These are phyloP conservation scores for Calyptomena viridis DNA, from an alignment of 2,113 vertebrate species.

Conservation along the genomic window DNA sequence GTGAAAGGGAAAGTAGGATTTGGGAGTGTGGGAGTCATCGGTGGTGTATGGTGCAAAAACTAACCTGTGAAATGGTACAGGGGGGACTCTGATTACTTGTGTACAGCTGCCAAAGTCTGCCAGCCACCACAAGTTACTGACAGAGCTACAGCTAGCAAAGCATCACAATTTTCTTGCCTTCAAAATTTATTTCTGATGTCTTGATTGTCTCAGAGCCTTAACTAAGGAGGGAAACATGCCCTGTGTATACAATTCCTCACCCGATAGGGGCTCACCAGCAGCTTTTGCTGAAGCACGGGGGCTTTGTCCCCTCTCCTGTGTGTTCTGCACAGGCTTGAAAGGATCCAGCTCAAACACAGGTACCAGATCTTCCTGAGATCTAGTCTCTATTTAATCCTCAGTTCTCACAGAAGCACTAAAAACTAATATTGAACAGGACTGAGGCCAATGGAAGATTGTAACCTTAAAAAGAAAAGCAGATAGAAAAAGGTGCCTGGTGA, in stretches of 20 bases:
- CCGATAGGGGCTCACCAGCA: background rate
- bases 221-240: background rate
- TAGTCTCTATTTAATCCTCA: background rate
- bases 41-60: background rate
- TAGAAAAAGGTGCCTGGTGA: background rate
- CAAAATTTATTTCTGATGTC: background rate
- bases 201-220: background rate
- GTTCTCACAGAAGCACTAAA: background rate
- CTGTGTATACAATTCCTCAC: background rate
- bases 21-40: background rate
- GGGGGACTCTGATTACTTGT: background rate
- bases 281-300: background rate
- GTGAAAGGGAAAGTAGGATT: background rate
- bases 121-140: background rate
- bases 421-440: background rate
- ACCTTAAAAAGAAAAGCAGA: background rate
- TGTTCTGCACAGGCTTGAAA: background rate
- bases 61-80: background rate
- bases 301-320: background rate
- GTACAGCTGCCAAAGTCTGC: background rate
- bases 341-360: background rate
- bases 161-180: accelerated
- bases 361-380: background rate
- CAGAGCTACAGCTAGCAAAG: background rate
- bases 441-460: background rate